These are phyloP conservation scores for Gallinago undulata DNA, from an alignment of 2,113 vertebrate genomes.

Conservation along the genomic window DNA sequence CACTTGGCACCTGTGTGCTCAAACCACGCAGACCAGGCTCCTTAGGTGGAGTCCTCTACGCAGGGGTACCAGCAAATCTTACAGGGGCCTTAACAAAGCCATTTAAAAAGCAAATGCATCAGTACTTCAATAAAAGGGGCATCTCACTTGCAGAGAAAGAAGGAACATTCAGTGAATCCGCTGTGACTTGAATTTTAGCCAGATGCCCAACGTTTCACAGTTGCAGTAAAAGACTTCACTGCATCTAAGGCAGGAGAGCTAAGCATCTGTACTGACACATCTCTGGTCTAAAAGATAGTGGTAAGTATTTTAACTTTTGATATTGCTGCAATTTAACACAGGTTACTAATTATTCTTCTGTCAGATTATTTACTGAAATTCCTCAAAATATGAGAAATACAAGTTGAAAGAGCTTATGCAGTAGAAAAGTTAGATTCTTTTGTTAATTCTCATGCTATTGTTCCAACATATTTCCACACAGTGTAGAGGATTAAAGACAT, in stretches of 20 bases:
- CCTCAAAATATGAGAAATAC: not conserved
- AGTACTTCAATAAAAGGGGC: not conserved
- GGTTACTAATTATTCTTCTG: not conserved
- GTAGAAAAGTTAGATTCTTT: not conserved
- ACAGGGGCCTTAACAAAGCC: not conserved
- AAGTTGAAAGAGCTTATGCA: not conserved
- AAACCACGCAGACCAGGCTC: rapidly evolving
- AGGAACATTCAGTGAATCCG: not conserved
- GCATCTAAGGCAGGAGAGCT: not conserved
- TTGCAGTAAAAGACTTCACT: not conserved
- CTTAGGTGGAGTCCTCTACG: not conserved
- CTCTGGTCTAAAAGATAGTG: not conserved
- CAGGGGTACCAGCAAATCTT: not conserved
- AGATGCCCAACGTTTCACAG: not conserved
- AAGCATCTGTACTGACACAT: not conserved
- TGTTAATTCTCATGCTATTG: not conserved
- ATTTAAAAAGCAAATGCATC: not conserved
- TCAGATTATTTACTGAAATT: not conserved
- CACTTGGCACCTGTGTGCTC: not conserved
- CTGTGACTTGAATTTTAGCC: not conserved
- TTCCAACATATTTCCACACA: not conserved
- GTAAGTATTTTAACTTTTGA: not conserved
- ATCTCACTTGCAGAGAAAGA: not conserved
- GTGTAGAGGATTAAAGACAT: not conserved
- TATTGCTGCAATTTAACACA: not conserved